Percentiles rank a stretch among this genome's conserved stretches.
Conservation (phyloP, 2,113 vertebrate genomes). For the Gavia stellata region DNA sequence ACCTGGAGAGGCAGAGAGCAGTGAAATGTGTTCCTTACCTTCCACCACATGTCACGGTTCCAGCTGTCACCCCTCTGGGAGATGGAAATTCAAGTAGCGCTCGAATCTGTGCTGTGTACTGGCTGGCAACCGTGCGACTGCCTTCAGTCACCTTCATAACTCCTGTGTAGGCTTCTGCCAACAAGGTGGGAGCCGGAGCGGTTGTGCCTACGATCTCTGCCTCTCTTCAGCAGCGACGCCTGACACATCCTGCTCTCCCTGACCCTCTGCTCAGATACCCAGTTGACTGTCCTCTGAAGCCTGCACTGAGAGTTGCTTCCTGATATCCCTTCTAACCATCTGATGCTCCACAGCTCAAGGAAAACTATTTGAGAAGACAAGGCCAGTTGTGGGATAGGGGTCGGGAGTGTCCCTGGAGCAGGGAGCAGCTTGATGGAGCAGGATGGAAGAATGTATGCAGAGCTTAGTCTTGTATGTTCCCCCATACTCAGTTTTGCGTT, state of each 20-base stretch:
- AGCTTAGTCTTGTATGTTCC: background rate
- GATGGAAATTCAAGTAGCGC: background rate
- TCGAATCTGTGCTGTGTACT: background rate
- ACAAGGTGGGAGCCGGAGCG: background rate
- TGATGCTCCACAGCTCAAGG: background rate
- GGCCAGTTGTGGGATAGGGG: background rate
- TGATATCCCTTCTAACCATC: background rate
- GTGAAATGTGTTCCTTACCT: background rate
- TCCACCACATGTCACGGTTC: rapidly evolving
- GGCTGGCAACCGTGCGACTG: background rate
- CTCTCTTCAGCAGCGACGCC: background rate
- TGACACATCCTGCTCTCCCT: background rate
- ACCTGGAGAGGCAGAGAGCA: background rate
- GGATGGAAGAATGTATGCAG: background rate
- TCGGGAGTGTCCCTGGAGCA: background rate
- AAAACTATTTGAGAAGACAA: background rate
- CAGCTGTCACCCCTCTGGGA: background rate
- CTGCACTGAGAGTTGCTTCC: background rate
- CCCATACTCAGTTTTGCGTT: background rate
- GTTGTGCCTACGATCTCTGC: background rate
- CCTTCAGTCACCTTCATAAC: background rate
- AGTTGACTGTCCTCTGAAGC: background rate
- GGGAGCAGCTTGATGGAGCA: background rate
- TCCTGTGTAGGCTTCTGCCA: background rate
- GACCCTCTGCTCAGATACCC: background rate